Conservation (phyloP, 2,888 invertebrate species). For the Metellina segmentata region DNA sequence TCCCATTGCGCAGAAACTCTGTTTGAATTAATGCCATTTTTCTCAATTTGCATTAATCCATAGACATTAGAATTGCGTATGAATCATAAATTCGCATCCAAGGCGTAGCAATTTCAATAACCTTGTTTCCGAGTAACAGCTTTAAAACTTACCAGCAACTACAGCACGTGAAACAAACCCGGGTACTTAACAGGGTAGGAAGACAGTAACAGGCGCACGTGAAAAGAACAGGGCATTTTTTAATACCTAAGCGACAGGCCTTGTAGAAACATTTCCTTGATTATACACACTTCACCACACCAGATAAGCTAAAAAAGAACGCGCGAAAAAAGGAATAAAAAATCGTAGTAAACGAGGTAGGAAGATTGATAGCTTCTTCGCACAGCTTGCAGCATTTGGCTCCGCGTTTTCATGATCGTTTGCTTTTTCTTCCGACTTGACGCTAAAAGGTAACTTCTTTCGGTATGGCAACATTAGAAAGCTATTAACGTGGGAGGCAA, state of each 20-base stretch:
- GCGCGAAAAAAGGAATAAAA: slow-evolving; percentile 7
- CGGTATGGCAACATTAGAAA: slow-evolving; percentile 65
- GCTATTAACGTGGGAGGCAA: slow-evolving; percentile 65
- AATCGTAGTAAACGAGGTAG: slow-evolving; percentile 20
- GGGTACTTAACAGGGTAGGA: neutral
- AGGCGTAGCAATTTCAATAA: no score
- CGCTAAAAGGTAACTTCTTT: slow-evolving; percentile 33
- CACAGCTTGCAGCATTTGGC: slow-evolving; percentile 57
- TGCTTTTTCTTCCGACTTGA: slow-evolving; percentile 30
- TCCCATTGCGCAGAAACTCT: no score
- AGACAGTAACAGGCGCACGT: neutral
- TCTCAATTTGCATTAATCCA: no score
- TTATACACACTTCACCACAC: slow-evolving; percentile 52
- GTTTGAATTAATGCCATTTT: no score
- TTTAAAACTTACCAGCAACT: no score
- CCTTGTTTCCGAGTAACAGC: no score
- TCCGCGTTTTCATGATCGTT: slow-evolving; percentile 20
- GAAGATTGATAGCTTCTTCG: slow-evolving; percentile 64
- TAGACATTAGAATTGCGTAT: no score
- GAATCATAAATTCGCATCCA: no score
- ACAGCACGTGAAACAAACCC: neutral
- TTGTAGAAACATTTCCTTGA: slow-evolving; percentile 32
- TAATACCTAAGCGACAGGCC: slow-evolving; percentile 41
- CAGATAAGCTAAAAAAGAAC: slow-evolving; percentile 32
- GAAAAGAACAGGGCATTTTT: slow-evolving; percentile 21